These are phyloP conservation scores for Drosophila kanekoi DNA, from an alignment of 2,888 invertebrate genomes.

Conservation along the genomic window DNA sequence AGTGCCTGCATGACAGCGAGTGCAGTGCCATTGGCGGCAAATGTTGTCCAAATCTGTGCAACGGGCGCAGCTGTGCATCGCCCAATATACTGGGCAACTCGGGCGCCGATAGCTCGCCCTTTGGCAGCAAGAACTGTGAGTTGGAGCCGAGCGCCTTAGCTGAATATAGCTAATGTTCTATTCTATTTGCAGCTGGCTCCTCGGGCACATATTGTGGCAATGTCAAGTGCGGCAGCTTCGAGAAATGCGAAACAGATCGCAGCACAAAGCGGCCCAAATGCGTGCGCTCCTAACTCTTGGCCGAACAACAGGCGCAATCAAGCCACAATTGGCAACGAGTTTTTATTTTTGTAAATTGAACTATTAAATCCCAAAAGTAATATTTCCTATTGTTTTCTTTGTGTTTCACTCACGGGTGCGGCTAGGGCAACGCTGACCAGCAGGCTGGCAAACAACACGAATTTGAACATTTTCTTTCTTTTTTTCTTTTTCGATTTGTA, in stretches of 20 bases:
- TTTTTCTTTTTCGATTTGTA: constrained; percentile 20
- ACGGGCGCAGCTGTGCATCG: constrained; percentile 88
- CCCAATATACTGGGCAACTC: constrained; percentile 83
- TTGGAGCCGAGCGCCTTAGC: constrained; percentile 11
- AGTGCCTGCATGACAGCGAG: constrained; percentile 89
- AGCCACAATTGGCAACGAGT: not conserved
- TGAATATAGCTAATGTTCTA: not conserved
- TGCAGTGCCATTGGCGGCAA: constrained; percentile 88
- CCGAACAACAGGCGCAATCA: constrained; percentile 4
- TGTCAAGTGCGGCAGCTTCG: constrained; percentile 88
- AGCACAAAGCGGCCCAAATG: constrained; percentile 89
- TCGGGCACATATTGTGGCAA: constrained; percentile 89
- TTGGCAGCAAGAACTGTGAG: constrained; percentile 85
- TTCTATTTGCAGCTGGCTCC: constrained; percentile 68
- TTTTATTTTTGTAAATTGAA: not conserved
- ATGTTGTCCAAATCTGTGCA: constrained; percentile 90
- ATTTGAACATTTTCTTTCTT: constrained; percentile 76
- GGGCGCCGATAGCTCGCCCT: constrained; percentile 70
- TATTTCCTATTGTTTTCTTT: constrained; percentile 4
- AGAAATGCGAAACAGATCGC: constrained; percentile 89
- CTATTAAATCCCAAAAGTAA: constrained; percentile 1
- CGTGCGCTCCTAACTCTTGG: constrained; percentile 85
- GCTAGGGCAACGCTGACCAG: constrained; percentile 77
- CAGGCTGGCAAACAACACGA: constrained; percentile 81
- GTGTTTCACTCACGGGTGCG: constrained; percentile 82